Conservation (phyloP, 1,140 invertebrate species). For the Cheumatopsyche charites region DNA sequence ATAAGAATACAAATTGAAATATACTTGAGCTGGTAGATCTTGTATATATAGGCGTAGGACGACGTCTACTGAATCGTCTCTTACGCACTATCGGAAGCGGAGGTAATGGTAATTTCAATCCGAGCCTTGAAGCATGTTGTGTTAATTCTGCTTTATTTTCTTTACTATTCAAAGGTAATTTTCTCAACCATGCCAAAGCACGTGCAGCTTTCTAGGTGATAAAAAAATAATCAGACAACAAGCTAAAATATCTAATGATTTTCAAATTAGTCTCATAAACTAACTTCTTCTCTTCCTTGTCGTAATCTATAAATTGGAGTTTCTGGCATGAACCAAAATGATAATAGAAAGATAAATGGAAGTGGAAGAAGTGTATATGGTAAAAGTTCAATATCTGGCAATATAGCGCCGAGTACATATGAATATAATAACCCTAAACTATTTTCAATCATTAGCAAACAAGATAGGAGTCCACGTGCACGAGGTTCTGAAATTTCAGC, state of each 20-base stretch:
- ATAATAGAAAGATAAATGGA: conserved; percentile 57
- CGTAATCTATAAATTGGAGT: conserved; percentile 58
- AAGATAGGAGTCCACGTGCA: conserved; percentile 62
- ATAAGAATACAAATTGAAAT: not conserved
- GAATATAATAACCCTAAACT: conserved; percentile 62
- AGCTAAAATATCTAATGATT: not conserved
- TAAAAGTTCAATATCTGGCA: conserved; percentile 52
- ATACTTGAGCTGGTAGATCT: conserved; percentile 17
- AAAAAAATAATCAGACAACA: no score
- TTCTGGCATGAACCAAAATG: conserved; percentile 64
- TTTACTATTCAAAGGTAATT: conserved; percentile 29
- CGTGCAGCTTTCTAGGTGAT: conserved; percentile 31
- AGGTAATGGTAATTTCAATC: conserved; percentile 23
- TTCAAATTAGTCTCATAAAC: not conserved
- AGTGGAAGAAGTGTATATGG: conserved; percentile 50
- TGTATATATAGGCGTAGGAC: conserved; percentile 2
- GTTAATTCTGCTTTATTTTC: conserved; percentile 29
- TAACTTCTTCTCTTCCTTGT: conserved; percentile 30
- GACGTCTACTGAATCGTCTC: not conserved
- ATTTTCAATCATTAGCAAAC: conserved; percentile 57
- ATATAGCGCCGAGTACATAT: conserved; percentile 59
- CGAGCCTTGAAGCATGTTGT: conserved; percentile 21
- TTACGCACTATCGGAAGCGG: conserved; percentile 4
- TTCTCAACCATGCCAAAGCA: conserved; percentile 36
- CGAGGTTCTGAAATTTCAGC: conserved; percentile 62